A percentile compares a stretch with the other conserved stretches of the same genome.
These are phyloP conservation scores for Yponomeuta sedellus DNA, from an alignment of 2,888 invertebrate genomes.

Conservation along the genomic window DNA sequence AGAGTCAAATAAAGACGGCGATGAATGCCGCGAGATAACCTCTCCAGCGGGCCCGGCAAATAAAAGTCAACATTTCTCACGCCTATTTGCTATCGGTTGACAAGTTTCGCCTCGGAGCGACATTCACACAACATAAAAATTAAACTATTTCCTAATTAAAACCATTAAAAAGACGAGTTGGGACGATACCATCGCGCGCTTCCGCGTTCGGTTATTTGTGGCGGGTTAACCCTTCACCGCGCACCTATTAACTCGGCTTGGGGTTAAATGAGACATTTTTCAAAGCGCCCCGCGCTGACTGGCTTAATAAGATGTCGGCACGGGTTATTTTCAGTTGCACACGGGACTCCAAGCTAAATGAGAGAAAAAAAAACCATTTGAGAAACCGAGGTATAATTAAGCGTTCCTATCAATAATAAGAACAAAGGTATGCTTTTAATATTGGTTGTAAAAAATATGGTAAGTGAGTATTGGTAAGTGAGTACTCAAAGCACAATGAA, in stretches of 20 bases:
- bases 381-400: conserved; percentile 29
- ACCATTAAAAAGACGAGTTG: conserved; percentile 63
- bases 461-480: not conserved
- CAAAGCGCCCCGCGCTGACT: conserved; percentile 63
- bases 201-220: conserved; percentile 71
- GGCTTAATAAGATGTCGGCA: conserved; percentile 72
- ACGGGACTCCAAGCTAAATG: conserved; percentile 18
- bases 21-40: conserved; percentile 4
- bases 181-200: conserved; percentile 54
- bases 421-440: not conserved
- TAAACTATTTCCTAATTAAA: conserved; percentile 75
- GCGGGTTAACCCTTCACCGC: conserved; percentile 67
- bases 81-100: conserved; percentile 52
- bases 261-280: conserved; percentile 75
- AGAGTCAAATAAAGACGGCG: not conserved
- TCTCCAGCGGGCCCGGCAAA: conserved; percentile 20
- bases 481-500: no score
- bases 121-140: conserved; percentile 57
- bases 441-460: not conserved
- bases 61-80: conserved; percentile 50
- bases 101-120: conserved; percentile 29
- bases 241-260: conserved; percentile 56
- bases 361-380: conserved; percentile 24
- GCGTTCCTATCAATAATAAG: conserved; percentile 18
- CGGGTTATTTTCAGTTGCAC: conserved; percentile 62